Base-by-base conservation (phyloP, 2,888 invertebrate genomes). In the Drosophila lutescens region DNA sequence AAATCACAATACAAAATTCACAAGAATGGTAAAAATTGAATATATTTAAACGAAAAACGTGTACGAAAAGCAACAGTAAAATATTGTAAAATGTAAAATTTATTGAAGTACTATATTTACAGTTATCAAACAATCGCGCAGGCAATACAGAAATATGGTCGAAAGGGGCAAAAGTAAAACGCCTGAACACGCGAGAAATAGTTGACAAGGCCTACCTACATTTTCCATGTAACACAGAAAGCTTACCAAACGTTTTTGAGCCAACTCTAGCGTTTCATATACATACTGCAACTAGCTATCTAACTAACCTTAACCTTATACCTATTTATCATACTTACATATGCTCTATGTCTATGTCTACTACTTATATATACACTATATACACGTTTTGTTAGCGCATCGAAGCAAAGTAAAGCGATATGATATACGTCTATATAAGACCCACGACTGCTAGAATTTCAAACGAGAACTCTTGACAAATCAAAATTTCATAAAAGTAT, bases 371-470 rank as follows among this genome's bases (percentile, higher is more conserved):
- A 69, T 65, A 73, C 46, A 69, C 54, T 69, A 79, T 78, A 84
- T 76, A 82, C 83, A 86, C 80, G 70, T 82, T 82, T 79, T 82
- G 82, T 87, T 82, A 85, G 79, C 75, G 82, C 88, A 87, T 87
- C 75, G 72, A 87, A 79, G 63, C 82, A 81, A 85, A 85, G 88
- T 85, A 77, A 80, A 68, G 34, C 76, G 73, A 86, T 73, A 80
- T 76, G 81, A 63, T 79, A 57, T 58, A 53, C 41, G 55, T 61
- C 58, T 53, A 71, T 78, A 78, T 80, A 61, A 65, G 44, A 75
- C 80, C 89, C 83, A 86, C 83, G 86, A 86, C 86, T 87, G 86
- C 89, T 88, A 88, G 88, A 89, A 89, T 89, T 88, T 89, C 89
- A 86, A 75, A 77, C 74, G 77, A 88, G 76, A 89, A 85, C 88